These are phyloP conservation scores for Ictalurus punctatus DNA, from an alignment of 2,113 vertebrate genomes.

Conservation along the genomic window DNA sequence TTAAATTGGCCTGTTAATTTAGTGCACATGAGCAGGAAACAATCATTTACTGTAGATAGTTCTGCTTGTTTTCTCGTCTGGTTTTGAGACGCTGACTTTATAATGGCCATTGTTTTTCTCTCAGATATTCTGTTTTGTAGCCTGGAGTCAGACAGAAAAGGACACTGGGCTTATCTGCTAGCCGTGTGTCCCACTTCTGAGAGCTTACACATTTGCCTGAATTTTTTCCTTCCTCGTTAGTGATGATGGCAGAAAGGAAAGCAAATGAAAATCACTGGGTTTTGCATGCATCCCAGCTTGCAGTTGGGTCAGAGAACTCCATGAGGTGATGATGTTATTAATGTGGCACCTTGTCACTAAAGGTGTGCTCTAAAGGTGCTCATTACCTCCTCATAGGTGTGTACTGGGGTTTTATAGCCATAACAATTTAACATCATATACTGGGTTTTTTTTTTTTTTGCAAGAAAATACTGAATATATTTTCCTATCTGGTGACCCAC, in stretches of 20 bases:
- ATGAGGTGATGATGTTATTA: not conserved
- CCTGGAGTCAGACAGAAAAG: constrained; percentile 43
- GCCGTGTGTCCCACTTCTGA: constrained; percentile 1
- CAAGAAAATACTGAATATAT: no score
- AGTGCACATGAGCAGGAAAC: constrained; percentile 2
- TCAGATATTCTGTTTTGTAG: constrained; percentile 7
- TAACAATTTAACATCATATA: not conserved
- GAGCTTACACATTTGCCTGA: constrained; percentile 50
- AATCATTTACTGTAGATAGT: not conserved
- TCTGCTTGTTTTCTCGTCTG: not conserved
- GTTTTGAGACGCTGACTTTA: not conserved
- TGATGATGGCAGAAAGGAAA: constrained; percentile 31
- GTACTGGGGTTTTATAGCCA: not conserved
- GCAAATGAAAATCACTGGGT: constrained; percentile 50
- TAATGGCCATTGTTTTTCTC: not conserved
- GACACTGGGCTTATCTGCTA: constrained; percentile 34
- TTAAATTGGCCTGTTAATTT: not conserved
- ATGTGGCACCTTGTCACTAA: not conserved
- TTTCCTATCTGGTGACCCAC: no score
- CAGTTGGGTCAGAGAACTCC: constrained; percentile 5
- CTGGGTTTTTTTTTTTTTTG: not conserved
- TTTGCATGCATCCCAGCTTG: constrained; percentile 33
- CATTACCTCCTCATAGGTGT: not conserved
- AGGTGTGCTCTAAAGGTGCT: no score
- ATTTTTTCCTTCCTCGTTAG: constrained; percentile 47